Base-by-base conservation (phyloP, 2,113 vertebrate genomes). In the Takifugu bimaculatus region DNA sequence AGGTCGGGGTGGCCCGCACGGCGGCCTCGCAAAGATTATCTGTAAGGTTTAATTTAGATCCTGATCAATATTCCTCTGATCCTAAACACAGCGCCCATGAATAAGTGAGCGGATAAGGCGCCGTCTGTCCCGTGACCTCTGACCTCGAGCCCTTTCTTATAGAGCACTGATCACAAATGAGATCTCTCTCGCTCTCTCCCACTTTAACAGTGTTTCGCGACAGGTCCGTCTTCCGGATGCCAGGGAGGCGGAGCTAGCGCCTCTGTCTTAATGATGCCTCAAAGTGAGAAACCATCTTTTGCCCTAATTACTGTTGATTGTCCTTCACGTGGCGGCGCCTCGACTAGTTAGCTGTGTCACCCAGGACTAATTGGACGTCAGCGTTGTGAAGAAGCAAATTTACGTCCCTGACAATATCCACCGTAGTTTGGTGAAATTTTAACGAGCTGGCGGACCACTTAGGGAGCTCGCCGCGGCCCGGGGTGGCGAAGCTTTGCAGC, bases 291-390 rank as follows among this genome's bases (percentile, higher is more conserved):
- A 70, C 78, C 77, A 86, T 88, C 79, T 86, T 88, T 88, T 76
- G 70, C 75, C 82, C 82, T 91, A 92, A 90, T 91, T 90, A 89
- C 85, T 86, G 83, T 84, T 89, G 89, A 91, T 90, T 91, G 84
- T 83, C 57, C 87, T 83, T 81, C 83, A 29, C 82, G 48, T 75
- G 83, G 88, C 78, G 83, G 75, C 89, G 86, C 80, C 78, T 78
- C 81, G 84, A 73, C 57, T 45, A 58, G 66, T 82, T 80, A 63
- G 76, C 79, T 60, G 4, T 71, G 81, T 83, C 87, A 79, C 83
- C 86, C 83, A 69, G 68, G 68, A 78, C 82, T 91, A 90, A 91
- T 88, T 90, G 89, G 87, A 80, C 74, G 58, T 70, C 72, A 75
- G 68, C 65, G 77, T 72, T 68, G 47, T 25, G 3, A 48, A 48